phyloP scores from a whole-genome alignment of 2,113 vertebrate species.

The Carettochelys insculpta region DNA sequence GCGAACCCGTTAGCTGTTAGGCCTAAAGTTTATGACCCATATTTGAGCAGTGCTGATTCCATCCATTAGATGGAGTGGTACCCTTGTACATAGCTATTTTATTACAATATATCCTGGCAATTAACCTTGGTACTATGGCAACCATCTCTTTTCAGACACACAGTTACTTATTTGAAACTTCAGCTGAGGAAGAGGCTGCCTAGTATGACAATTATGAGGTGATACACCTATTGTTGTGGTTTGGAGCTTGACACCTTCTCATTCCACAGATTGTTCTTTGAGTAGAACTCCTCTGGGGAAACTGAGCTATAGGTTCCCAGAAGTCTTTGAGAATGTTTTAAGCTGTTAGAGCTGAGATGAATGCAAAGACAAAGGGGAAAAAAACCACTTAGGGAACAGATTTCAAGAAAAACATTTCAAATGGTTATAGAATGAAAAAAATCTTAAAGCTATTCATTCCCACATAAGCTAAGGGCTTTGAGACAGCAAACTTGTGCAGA shows the following conservation, averaged over 20 bases:
- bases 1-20: not conserved
- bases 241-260: constrained; percentile 29
- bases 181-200: not conserved
- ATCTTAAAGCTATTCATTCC: not conserved
- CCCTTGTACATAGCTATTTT: not conserved
- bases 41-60: not conserved
- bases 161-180: not conserved
- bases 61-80: not conserved
- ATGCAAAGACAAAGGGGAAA: constrained; percentile 27
- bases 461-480: not conserved
- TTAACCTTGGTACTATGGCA: not conserved
- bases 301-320: constrained; percentile 23
- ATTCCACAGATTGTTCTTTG: constrained; percentile 21
- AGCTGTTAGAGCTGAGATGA: constrained; percentile 30
- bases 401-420: constrained; percentile 27
- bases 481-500: not conserved
- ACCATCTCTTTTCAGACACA: not conserved
- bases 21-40: not conserved
- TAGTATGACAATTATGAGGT: not conserved
- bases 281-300: not conserved
- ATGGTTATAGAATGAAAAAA: not conserved
- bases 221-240: not conserved
- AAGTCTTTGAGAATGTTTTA: constrained; percentile 1
- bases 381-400: not conserved
- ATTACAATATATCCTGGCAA: not conserved